Percentiles rank a stretch among this genome's conserved stretches.
Conservation (phyloP, 2,113 vertebrate genomes). For the Rissa tridactyla region DNA sequence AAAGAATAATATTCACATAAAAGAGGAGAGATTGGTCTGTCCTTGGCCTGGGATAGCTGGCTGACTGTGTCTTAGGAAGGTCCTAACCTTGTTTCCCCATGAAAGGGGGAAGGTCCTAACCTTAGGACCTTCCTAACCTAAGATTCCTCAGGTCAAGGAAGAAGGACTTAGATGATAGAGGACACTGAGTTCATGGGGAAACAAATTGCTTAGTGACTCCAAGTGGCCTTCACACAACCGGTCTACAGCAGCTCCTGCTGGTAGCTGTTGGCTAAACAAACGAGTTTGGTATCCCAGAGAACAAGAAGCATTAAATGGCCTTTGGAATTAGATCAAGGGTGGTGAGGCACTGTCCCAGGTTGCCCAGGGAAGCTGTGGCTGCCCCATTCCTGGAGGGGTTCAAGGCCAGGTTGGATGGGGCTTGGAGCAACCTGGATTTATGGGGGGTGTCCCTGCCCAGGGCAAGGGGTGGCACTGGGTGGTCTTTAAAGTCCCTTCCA, state of each 20-base stretch:
- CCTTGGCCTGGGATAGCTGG: background rate
- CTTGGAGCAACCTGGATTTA: too few species aligned
- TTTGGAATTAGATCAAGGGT: background rate
- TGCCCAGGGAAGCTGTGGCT: too few species aligned
- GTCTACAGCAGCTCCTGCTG: background rate
- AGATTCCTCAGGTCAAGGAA: background rate
- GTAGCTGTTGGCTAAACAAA: background rate
- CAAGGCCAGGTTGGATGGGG: too few species aligned
- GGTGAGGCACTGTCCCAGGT: too few species aligned
- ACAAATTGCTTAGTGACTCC: background rate
- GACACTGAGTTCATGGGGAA: background rate
- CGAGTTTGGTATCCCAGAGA: background rate
- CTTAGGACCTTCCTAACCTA: background rate
- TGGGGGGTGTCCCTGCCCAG: too few species aligned
- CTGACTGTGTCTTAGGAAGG: background rate
- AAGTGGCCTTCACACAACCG: accelerated
- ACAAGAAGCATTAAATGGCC: background rate
- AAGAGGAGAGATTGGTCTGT: background rate
- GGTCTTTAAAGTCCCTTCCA: too few species aligned
- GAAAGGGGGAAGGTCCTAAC: background rate
- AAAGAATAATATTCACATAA: background rate
- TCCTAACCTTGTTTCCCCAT: too few species aligned
- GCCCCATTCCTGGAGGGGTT: too few species aligned
- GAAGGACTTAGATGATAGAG: background rate
- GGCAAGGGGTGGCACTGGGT: too few species aligned